Conservation (phyloP, 1,140 invertebrate genomes). For the Bombus pyrosoma region DNA sequence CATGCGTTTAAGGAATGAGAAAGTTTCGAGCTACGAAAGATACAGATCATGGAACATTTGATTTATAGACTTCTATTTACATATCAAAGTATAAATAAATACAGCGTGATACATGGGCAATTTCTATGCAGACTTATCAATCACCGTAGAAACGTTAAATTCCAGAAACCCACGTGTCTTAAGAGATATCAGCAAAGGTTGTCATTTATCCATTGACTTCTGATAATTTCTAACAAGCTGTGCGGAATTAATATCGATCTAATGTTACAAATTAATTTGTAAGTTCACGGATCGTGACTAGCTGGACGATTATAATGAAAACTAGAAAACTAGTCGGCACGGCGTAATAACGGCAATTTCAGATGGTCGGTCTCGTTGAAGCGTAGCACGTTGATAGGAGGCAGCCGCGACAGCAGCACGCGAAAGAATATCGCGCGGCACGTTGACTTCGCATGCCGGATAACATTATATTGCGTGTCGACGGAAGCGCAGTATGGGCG, state of each 20-base stretch:
- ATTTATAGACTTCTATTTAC: neutral
- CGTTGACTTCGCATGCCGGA: slow-evolving; percentile 57
- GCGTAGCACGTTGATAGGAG: neutral
- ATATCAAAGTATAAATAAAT: neutral
- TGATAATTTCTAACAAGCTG: neutral
- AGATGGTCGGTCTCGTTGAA: slow-evolving; percentile 19
- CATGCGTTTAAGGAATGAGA: no score
- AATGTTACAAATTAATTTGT: neutral
- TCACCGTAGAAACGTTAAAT: no score
- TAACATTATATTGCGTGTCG: slow-evolving; percentile 68
- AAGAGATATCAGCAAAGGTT: neutral
- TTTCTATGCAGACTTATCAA: neutral
- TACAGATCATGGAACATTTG: no score
- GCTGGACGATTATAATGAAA: neutral
- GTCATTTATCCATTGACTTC: neutral
- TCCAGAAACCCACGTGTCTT: neutral
- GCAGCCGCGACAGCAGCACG: slow-evolving; percentile 16
- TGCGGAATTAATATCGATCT: neutral
- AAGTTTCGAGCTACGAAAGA: no score
- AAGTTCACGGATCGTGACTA: neutral
- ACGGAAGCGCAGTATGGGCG: slow-evolving; percentile 65
- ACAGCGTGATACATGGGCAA: neutral
- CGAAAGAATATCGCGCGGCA: slow-evolving; percentile 41
- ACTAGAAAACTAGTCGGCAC: neutral
- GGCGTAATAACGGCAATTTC: slow-evolving; percentile 24